phyloP scores from a whole-genome alignment of 2,113 vertebrate genomes.

The Neotoma lepida region DNA sequence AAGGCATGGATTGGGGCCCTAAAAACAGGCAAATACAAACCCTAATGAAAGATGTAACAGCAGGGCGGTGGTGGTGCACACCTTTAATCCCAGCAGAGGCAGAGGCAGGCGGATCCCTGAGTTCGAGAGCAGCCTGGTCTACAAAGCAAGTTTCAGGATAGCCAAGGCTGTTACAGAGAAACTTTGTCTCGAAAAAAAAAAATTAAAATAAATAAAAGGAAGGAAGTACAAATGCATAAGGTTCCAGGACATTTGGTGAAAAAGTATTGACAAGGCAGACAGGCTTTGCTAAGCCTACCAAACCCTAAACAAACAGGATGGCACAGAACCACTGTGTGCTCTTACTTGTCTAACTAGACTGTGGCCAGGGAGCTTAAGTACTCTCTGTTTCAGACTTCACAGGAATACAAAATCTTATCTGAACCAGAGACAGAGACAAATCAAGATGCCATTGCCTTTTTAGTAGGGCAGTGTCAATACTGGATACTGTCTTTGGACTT shows the following conservation, averaged over 20 bases:
- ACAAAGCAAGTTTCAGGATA: background rate
- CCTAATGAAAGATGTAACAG: background rate
- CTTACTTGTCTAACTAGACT: background rate
- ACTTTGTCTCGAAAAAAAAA: too few relatives aligned
- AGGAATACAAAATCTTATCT: conserved; percentile 1
- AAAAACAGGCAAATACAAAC: background rate
- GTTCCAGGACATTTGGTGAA: background rate
- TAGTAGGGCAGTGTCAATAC: background rate
- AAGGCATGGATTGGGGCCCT: background rate
- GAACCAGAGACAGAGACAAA: conserved; percentile 29
- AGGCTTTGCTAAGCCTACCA: background rate
- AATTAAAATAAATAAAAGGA: too few relatives aligned
- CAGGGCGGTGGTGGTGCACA: background rate
- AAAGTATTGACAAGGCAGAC: background rate
- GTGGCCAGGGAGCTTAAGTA: background rate
- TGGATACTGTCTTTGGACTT: conserved; percentile 17
- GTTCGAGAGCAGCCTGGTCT: background rate
- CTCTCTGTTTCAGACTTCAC: background rate
- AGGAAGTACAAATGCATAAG: background rate
- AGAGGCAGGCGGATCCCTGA: background rate
- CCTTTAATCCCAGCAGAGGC: too few relatives aligned
- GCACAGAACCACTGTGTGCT: background rate
- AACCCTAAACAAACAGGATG: background rate
- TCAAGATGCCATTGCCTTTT: conserved; percentile 25
- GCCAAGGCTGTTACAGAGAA: background rate